phyloP scores from a whole-genome alignment of 2,888 invertebrate genomes.

The Drosophila emarginata region DNA sequence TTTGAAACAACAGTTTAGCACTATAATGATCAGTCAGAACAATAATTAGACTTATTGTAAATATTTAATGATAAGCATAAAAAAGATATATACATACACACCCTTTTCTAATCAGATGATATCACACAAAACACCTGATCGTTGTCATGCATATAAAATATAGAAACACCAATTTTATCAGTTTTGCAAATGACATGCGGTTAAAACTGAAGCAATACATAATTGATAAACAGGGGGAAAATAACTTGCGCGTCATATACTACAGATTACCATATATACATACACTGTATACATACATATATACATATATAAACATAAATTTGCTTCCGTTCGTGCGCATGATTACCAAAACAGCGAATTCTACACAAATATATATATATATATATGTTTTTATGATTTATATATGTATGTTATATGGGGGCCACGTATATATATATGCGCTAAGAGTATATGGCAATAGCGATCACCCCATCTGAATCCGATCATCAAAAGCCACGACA shows the following conservation, averaged over 20 bases:
- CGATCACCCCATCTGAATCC: constrained; percentile 51
- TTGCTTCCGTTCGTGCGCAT: constrained; percentile 28
- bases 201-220: constrained; percentile 9
- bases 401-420: constrained; percentile 16
- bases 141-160: constrained; percentile 7
- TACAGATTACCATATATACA: background rate
- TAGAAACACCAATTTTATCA: constrained; percentile 1
- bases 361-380: constrained; percentile 4
- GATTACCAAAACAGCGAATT: constrained; percentile 12
- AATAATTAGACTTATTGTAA: background rate
- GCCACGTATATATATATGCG: constrained; percentile 24
- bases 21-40: background rate
- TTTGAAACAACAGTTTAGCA: background rate
- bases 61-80: no score
- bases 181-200: background rate
- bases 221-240: constrained; percentile 7
- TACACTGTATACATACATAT: background rate
- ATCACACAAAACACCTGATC: constrained; percentile 6
- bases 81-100: background rate
- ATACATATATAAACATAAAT: constrained; percentile 12
- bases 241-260: constrained; percentile 1
- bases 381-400: background rate
- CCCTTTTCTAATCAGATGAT: background rate
- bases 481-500: constrained; percentile 4
- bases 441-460: constrained; percentile 21